A percentile compares a stretch with the other conserved stretches of the same genome.
Conservation (phyloP, 2,888 invertebrate genomes). For the Rotaria socialis region DNA sequence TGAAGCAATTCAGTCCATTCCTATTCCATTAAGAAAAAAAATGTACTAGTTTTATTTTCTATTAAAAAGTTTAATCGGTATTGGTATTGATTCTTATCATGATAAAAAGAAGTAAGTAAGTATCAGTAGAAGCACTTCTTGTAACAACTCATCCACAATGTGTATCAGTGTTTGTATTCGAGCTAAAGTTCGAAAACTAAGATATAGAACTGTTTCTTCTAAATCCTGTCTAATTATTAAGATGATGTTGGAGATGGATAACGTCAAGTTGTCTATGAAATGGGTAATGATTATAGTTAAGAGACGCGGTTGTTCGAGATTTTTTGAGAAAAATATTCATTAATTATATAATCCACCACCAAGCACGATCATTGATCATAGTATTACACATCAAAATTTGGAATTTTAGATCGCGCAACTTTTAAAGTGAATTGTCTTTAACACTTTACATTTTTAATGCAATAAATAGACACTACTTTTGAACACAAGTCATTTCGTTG, state of each 20-base stretch:
- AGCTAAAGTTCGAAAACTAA: slow-evolving; percentile 49
- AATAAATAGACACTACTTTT: too few species aligned
- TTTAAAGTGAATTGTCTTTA: slow-evolving; percentile 73
- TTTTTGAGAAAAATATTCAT: slow-evolving; percentile 64
- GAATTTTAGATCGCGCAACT: not conserved
- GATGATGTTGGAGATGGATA: slow-evolving; percentile 67
- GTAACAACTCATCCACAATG: slow-evolving; percentile 71
- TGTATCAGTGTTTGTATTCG: slow-evolving; percentile 64
- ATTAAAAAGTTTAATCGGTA: slow-evolving; percentile 31
- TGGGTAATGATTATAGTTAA: slow-evolving; percentile 80
- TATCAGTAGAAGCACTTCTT: slow-evolving; percentile 76
- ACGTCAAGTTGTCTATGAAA: slow-evolving; percentile 53
- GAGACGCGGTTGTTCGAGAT: slow-evolving; percentile 79
- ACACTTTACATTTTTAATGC: slow-evolving; percentile 75
- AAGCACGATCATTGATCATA: slow-evolving; percentile 80
- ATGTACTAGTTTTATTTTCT: too few species aligned
- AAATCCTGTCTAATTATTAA: too few species aligned
- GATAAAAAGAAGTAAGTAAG: slow-evolving; percentile 28
- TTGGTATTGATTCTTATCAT: slow-evolving; percentile 46
- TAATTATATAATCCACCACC: slow-evolving; percentile 68
- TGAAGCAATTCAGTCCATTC: slow-evolving; percentile 42
- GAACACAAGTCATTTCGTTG: too few species aligned
- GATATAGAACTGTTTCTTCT: too few species aligned
- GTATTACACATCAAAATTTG: slow-evolving; percentile 65
- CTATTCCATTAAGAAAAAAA: slow-evolving; percentile 31